Evolutionary conservation across 92 coral and sea anemone species (phyloP).

Genomic region (Muricea muricata): DNA sequence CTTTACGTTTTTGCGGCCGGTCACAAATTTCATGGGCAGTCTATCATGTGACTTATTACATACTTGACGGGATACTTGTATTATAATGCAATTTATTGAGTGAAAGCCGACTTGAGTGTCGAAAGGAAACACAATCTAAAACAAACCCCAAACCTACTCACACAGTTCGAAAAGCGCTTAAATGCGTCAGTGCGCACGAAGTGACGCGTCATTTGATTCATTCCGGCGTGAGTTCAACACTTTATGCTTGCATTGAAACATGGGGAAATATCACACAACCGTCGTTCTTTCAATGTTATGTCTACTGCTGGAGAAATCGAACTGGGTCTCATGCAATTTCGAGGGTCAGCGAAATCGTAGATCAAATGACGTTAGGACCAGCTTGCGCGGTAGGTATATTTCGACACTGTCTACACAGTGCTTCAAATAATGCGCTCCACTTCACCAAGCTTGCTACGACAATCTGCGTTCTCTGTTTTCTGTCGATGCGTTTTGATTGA

Average conservation of each 20-base stretch:
- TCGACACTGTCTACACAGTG: too few species aligned
- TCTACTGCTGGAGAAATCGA: background rate
- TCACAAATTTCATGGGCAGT: background rate
- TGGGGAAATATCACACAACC: background rate
- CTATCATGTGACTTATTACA: background rate
- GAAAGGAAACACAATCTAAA: background rate
- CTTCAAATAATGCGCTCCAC: background rate
- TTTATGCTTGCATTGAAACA: background rate
- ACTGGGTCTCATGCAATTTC: background rate
- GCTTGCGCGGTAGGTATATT: constrained; percentile 2
- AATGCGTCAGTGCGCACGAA: background rate
- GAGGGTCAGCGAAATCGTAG: background rate
- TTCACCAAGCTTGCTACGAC: background rate
- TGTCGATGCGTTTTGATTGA: too few species aligned
- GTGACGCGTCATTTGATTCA: background rate
- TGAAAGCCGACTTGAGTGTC: background rate
- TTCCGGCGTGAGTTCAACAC: background rate
- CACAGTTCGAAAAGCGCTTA: background rate
- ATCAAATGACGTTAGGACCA: background rate
- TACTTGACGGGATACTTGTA: background rate
- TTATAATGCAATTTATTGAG: background rate
- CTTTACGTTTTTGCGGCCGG: too few species aligned
- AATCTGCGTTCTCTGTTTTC: background rate
- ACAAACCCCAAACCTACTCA: too few species aligned
- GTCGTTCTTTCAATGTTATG: background rate